A percentile compares a stretch with the other conserved stretches of the same genome.
phyloP scores from a whole-genome alignment of 2,797 vertebrate genomes.

The Onychomys torridus region DNA sequence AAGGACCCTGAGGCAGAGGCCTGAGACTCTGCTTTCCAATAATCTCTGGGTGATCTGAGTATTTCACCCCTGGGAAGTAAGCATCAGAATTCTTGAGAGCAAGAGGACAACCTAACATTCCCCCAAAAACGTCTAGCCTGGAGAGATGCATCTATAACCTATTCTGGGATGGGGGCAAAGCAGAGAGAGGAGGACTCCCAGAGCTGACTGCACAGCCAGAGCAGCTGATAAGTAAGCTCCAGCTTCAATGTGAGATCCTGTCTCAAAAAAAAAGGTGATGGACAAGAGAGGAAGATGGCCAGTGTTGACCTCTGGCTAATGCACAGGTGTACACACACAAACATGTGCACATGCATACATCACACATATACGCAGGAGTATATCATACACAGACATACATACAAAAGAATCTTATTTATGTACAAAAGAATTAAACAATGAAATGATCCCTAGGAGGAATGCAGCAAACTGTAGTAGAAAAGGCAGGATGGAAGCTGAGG shows the following conservation, averaged over 20 bases:
- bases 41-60: neutral
- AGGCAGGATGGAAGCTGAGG: fast-evolving
- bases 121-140: no score
- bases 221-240: neutral
- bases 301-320: neutral
- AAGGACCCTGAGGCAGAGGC: neutral
- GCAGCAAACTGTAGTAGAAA: neutral
- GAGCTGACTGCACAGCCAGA: neutral
- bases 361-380: no score
- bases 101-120: neutral
- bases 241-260: neutral
- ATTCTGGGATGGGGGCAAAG: neutral
- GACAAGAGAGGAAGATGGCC: neutral
- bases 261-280: neutral
- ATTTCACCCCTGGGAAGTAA: neutral
- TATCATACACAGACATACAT: neutral
- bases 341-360: neutral
- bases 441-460: neutral
- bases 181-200: neutral
- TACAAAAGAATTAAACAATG: neutral
- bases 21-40: neutral
- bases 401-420: neutral
- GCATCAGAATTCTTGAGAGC: neutral
- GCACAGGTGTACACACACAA: neutral
- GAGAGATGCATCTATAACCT: neutral